Percentiles rank a stretch among this genome's conserved stretches.
Conservation (phyloP, 2,113 vertebrate genomes). For the Vulpes ferrilata region DNA sequence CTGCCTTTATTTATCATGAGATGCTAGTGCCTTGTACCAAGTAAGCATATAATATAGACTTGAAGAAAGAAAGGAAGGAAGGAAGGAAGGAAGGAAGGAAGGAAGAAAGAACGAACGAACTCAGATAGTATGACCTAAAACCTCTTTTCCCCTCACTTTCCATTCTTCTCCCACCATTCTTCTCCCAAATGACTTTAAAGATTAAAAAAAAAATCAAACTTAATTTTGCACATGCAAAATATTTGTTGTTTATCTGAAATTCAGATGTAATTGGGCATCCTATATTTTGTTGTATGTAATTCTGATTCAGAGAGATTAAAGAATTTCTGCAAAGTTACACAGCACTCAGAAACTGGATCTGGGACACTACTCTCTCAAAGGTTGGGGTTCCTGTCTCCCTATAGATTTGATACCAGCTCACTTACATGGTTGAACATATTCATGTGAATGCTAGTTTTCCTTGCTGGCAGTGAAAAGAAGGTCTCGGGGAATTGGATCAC, state of each 20-base stretch:
- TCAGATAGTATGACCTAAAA: not conserved
- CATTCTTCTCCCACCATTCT: not conserved
- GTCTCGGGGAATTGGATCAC: not conserved
- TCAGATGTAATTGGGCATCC: not conserved
- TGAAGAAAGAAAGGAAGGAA: too few species aligned
- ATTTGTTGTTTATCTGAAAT: not conserved
- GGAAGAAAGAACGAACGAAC: not conserved
- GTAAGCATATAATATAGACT: not conserved
- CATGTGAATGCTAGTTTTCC: not conserved
- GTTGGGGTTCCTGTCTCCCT: rapidly evolving
- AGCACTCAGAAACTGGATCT: not conserved
- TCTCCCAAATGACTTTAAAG: not conserved
- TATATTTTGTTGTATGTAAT: not conserved
- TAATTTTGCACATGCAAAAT: constrained; percentile 7
- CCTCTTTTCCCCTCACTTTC: not conserved
- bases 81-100: too few species aligned
- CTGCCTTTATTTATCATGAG: not conserved
- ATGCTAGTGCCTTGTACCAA: not conserved
- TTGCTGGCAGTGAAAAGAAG: not conserved
- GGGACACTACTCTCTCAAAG: not conserved
- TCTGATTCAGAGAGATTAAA: not conserved
- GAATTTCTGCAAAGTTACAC: not conserved
- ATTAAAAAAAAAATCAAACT: not conserved
- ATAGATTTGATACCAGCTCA: not conserved
- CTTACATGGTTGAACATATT: not conserved